Evolutionary conservation across 2,888 invertebrate species (phyloP), one percentile per base, ranked within the genome.

Genomic region (Baronia brevicornis): DNA sequence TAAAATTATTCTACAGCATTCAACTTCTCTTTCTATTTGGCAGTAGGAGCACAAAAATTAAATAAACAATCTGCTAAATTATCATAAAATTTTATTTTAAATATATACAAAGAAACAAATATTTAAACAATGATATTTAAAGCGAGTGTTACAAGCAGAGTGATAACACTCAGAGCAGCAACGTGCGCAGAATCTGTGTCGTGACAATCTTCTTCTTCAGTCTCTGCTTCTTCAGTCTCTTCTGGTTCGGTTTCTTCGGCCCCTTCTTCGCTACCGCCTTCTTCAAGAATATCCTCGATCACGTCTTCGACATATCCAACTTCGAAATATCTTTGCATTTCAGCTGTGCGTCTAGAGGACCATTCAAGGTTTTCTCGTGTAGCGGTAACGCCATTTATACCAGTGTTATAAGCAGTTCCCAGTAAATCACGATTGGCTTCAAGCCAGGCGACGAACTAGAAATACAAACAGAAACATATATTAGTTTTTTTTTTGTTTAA

Each of bases 401-500:
- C 67, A 2, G 57, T 55, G n/a, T 48, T 48, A 38, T 70, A 68
- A 0, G 65, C 51, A 2, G 54, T 11, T 0, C 71, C 77, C 1
- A 82, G 51, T 0, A 9, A 1, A 0, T 5, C 49, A 3, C 44
- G 42, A 33, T 71, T 67, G 5, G 42, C 38, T 1, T 57, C 52
- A 3, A 80, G 39, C 78, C 80, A 82, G 2, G 24, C 26, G 30
- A 55, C 46, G 9, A 73, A 67, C 84, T 82, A 44, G 17, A 44
- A 56, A 28, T 13, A 34, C 29, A 33, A n/a, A n/a, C n/a, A n/a
- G n/a, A n/a, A n/a, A n/a, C n/a, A n/a, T n/a, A n/a, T n/a, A 17
- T 9, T 38, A 5, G 31, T 11, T 3, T 14, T 3, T 6, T 5
- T 7, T 11, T 14, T 14, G 28, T 14, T 17, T 5, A 19, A 18